Evolutionary conservation across 2,113 vertebrate genomes (phyloP).

Genomic region (Catharus minimus): DNA sequence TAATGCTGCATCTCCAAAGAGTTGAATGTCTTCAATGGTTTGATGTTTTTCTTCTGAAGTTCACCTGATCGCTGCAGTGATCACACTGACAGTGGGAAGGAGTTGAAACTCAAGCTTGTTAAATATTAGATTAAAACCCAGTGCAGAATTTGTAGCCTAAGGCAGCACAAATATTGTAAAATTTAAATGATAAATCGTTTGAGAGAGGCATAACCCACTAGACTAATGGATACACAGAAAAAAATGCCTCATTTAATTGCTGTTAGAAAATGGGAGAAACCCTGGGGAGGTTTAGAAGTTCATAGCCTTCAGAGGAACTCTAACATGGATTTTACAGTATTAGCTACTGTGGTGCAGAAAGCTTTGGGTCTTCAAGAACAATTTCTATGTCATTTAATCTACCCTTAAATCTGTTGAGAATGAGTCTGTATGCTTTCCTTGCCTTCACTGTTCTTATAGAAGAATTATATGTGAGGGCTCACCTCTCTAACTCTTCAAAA

Average conservation of each 20-base stretch:
- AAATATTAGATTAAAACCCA: conserved; percentile 21
- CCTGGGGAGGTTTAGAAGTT: neutral
- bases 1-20: neutral
- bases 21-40: neutral
- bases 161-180: neutral
- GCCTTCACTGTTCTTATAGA: neutral
- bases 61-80: neutral
- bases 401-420: neutral
- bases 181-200: conserved; percentile 22
- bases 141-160: neutral
- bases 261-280: conserved; percentile 9
- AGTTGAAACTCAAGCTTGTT: neutral
- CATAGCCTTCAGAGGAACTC: neutral
- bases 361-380: neutral
- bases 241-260: conserved; percentile 26
- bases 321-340: neutral
- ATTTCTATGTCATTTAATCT: neutral
- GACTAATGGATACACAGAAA: neutral
- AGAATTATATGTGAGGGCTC: neutral
- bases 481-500: neutral
- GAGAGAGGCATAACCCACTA: neutral
- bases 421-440: neutral
- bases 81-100: neutral
- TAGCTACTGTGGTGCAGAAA: neutral
- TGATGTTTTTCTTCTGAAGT: neutral